phyloP scores from a whole-genome alignment of 2,888 invertebrate genomes.

The Smittia sp. region DNA sequence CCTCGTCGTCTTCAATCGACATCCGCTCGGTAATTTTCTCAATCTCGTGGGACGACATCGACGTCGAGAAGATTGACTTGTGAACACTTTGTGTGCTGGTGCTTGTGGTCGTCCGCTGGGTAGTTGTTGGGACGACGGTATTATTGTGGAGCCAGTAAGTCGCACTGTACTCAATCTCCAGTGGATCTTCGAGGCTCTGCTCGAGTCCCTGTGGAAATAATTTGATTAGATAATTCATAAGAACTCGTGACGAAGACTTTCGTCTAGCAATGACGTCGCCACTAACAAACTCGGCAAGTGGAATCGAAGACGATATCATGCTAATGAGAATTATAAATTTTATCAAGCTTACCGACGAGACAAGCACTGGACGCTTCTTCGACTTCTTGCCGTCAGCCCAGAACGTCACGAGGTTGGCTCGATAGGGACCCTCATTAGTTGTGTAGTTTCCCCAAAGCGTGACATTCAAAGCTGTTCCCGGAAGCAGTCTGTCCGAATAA shows the following conservation, averaged over 20 bases:
- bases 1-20: not conserved
- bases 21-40: conserved; percentile 7
- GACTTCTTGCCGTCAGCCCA: conserved; percentile 47
- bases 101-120: conserved; percentile 60
- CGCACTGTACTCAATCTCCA: conserved; percentile 70
- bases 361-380: conserved; percentile 50
- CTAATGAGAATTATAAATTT: not conserved
- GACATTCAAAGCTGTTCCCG: conserved; percentile 79
- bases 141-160: conserved; percentile 74
- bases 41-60: conserved; percentile 3
- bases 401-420: conserved; percentile 65
- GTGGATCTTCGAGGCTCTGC: conserved; percentile 61
- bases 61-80: conserved; percentile 30
- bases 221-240: not conserved
- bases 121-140: conserved; percentile 74
- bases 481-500: conserved; percentile 62
- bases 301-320: not conserved
- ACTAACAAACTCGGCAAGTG: too few species aligned
- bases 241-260: not conserved
- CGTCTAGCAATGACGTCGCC: too few species aligned
- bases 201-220: conserved; percentile 54
- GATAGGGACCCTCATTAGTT: conserved; percentile 71
- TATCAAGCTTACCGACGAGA: conserved; percentile 4
- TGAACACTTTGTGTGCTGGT: conserved; percentile 55
- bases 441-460: conserved; percentile 72